Evolutionary conservation across 2,888 invertebrate genomes (phyloP).

Genomic region (Zootermopsis nevadensis): DNA sequence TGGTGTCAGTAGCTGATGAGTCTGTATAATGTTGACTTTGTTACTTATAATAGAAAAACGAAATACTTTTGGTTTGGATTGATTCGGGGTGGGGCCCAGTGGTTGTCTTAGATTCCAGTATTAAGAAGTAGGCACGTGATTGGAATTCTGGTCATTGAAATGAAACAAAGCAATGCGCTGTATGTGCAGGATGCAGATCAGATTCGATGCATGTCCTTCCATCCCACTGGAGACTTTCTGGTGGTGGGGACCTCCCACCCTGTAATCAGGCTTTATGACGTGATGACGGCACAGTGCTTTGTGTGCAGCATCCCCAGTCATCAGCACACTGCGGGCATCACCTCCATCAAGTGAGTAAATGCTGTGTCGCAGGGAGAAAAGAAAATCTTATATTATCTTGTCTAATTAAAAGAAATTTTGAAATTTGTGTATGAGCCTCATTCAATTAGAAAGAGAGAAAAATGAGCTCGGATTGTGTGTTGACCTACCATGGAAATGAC

Average conservation of each 20-base stretch:
- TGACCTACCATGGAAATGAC: no score
- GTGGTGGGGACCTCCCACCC: constrained; percentile 94
- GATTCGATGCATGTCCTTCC: constrained; percentile 90
- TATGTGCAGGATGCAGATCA: constrained; percentile 85
- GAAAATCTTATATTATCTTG: not conserved
- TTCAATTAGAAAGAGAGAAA: not conserved
- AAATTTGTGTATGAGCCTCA: not conserved
- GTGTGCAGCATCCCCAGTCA: constrained; percentile 90
- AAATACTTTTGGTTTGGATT: no score
- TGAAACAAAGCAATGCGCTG: not conserved
- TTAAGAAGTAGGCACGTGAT: no score
- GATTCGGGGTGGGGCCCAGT: no score
- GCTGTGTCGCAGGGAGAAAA: not conserved
- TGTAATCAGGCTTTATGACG: constrained; percentile 90
- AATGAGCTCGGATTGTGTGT: not conserved
- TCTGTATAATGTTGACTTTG: no score
- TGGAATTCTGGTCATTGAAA: not conserved
- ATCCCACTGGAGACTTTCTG: constrained; percentile 94
- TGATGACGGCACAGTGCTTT: constrained; percentile 95
- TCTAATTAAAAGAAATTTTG: not conserved
- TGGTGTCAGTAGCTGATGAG: no score
- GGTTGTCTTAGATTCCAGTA: no score
- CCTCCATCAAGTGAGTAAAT: constrained; percentile 76
- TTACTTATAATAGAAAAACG: no score
- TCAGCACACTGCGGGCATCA: constrained; percentile 80